phyloP scores from a whole-genome alignment of 2,113 vertebrate genomes.

The Mola mola region DNA sequence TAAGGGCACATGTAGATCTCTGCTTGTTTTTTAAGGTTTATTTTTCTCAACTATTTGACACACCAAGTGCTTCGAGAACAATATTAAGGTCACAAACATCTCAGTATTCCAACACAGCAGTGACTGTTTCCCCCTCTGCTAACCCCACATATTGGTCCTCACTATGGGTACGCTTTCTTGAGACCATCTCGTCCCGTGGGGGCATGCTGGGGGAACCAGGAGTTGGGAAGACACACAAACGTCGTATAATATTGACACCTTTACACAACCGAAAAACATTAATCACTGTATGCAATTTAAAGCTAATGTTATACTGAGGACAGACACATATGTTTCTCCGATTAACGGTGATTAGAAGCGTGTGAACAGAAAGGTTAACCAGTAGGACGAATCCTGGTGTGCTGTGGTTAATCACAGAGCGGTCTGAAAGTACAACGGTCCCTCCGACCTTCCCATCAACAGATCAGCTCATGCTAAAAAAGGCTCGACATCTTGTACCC shows the following conservation, averaged over 20 bases:
- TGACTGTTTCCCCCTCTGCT: constrained; percentile 60
- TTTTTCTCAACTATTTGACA: constrained; percentile 80
- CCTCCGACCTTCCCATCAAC: background rate
- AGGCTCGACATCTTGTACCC: constrained; percentile 7
- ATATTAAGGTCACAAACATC: constrained; percentile 78
- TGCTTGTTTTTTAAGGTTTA: constrained; percentile 52
- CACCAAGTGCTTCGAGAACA: constrained; percentile 79
- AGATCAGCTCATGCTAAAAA: constrained; percentile 5
- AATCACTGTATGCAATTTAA: constrained; percentile 59
- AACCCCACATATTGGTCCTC: constrained; percentile 58
- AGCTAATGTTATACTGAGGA: constrained; percentile 68
- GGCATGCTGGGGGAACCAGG: constrained; percentile 32
- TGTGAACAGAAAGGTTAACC: constrained; percentile 46
- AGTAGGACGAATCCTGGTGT: constrained; percentile 43
- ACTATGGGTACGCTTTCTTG: constrained; percentile 21
- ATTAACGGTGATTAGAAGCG: constrained; percentile 43
- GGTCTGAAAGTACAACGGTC: constrained; percentile 34
- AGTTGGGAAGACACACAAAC: constrained; percentile 58
- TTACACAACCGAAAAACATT: constrained; percentile 72
- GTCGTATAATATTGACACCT: constrained; percentile 70
- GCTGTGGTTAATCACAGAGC: constrained; percentile 31
- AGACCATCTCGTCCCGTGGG: constrained; percentile 32
- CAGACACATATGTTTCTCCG: constrained; percentile 46
- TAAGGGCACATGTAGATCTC: constrained; percentile 11
- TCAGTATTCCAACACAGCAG: constrained; percentile 74